Evolutionary conservation across 2,888 invertebrate genomes (phyloP).

Genomic region (Macrophya annulata): DNA sequence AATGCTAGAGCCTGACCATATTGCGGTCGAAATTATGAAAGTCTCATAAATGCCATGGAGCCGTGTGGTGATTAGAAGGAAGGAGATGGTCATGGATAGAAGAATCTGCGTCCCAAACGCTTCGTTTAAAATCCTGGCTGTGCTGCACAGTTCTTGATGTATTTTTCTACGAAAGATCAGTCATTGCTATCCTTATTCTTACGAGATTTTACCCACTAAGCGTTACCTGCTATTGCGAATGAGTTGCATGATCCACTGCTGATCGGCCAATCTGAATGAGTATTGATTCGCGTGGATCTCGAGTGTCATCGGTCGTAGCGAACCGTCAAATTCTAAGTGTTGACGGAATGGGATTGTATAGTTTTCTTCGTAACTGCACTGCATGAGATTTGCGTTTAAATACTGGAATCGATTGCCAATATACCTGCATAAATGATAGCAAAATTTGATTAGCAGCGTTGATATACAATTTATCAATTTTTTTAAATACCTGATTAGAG

Average conservation of each 20-base stretch:
- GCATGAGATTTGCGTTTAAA: conserved; percentile 17
- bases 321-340: neutral
- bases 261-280: neutral
- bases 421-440: neutral
- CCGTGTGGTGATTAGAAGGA: conserved; percentile 62
- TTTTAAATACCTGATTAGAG: conserved; percentile 63
- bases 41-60: conserved; percentile 63
- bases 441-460: neutral
- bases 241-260: neutral
- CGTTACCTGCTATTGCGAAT: neutral
- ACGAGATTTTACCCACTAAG: neutral
- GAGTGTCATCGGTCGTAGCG: neutral
- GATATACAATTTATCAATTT: neutral
- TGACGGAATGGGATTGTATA: neutral
- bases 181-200: neutral
- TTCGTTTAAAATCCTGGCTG: conserved; percentile 61
- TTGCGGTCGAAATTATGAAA: neutral
- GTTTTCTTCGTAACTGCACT: neutral
- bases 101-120: conserved; percentile 66
- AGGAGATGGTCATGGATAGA: conserved; percentile 62
- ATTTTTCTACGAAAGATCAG: conserved; percentile 61
- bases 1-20: neutral
- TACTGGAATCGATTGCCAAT: conserved; percentile 14
- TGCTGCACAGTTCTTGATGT: conserved; percentile 65
- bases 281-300: neutral